phyloP scores from a whole-genome alignment of 2,888 invertebrate genomes.

The Odontothrips loti region DNA sequence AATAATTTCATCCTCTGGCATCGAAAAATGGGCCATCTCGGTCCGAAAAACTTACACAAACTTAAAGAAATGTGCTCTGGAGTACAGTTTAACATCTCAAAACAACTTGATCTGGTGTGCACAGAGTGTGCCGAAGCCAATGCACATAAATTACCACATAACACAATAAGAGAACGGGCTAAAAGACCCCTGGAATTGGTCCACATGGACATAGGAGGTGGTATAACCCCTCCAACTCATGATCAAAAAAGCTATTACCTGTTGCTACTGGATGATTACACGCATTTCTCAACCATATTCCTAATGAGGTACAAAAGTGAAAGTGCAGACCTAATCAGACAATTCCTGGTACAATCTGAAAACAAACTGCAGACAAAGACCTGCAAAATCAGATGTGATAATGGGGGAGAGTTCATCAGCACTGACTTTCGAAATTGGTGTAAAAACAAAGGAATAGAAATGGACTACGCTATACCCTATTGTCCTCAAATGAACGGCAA shows the following conservation, averaged over 20 bases:
- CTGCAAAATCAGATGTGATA: not conserved
- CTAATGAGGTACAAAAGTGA: not conserved
- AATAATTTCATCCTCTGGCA: not conserved
- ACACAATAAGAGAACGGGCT: not conserved
- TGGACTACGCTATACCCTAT: not conserved
- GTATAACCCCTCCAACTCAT: not conserved
- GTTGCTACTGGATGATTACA: not conserved
- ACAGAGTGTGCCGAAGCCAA: not conserved
- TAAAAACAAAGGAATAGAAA: not conserved
- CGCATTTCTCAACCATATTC: not conserved
- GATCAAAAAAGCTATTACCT: not conserved
- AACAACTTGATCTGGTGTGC: not conserved
- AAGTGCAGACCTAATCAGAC: not conserved
- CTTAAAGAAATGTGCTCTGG: not conserved
- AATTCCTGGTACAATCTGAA: not conserved
- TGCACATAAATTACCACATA: not conserved
- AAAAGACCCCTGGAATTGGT: not conserved
- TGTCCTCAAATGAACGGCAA: constrained; percentile 39
- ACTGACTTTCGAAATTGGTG: not conserved
- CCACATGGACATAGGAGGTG: not conserved
- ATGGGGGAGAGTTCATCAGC: not conserved
- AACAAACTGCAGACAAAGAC: not conserved
- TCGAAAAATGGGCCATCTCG: not conserved
- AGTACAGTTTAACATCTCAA: not conserved
- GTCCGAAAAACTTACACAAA: not conserved